Evolutionary conservation across 2,888 invertebrate species (phyloP).

Genomic region (Trichogramma evanescens): DNA sequence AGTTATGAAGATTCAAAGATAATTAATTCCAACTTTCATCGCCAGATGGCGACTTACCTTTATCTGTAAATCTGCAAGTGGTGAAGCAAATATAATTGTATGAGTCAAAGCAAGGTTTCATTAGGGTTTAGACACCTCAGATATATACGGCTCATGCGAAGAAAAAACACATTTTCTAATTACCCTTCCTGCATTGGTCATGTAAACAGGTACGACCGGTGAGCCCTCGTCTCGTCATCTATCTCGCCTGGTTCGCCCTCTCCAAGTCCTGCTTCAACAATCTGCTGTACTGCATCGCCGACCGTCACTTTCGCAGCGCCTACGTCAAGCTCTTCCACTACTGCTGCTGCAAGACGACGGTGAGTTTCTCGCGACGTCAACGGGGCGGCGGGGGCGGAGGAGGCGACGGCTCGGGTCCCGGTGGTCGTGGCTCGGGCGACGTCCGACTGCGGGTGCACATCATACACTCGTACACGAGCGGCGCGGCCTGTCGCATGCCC

Average conservation of each 20-base stretch:
- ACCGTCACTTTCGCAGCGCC: slow-evolving; percentile 63
- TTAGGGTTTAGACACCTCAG: too few species aligned
- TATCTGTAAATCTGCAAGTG: too few species aligned
- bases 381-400: slow-evolving; percentile 53
- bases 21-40: too few species aligned
- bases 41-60: too few species aligned
- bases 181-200: too few species aligned
- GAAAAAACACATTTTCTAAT: too few species aligned
- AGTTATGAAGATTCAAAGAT: too few species aligned
- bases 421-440: slow-evolving; percentile 39
- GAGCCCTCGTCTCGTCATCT: slow-evolving; percentile 45
- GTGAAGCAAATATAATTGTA: too few species aligned
- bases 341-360: slow-evolving; percentile 72
- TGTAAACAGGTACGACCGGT: slow-evolving; percentile 14
- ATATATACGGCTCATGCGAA: too few species aligned
- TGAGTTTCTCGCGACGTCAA: slow-evolving; percentile 59
- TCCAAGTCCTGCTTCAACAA: slow-evolving; percentile 64
- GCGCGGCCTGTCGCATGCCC: slow-evolving; percentile 43
- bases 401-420: slow-evolving; percentile 38
- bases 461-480: slow-evolving; percentile 60
- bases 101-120: too few species aligned
- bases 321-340: slow-evolving; percentile 71
- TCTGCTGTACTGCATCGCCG: slow-evolving; percentile 59
- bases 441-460: slow-evolving; percentile 64
- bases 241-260: slow-evolving; percentile 63